These are phyloP conservation scores for Pardalotus punctatus DNA, from an alignment of 2,113 vertebrate species.

Conservation along the genomic window DNA sequence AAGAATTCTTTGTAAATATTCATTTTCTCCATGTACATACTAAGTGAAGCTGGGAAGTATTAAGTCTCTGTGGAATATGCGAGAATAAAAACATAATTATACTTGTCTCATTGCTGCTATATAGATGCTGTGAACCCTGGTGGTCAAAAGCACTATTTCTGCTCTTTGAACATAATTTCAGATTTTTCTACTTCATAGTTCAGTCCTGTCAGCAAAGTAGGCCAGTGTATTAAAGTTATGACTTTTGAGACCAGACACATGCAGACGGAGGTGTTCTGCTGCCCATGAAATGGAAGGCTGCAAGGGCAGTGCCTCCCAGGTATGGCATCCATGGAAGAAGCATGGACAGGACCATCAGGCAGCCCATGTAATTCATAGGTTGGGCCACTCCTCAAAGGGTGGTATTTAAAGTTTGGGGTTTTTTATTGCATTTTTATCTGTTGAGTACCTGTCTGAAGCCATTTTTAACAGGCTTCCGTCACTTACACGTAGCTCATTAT, in stretches of 20 bases:
- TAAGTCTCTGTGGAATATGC: neutral
- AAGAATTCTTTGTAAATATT: neutral
- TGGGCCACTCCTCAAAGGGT: neutral
- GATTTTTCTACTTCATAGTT: neutral
- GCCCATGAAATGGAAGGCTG: neutral
- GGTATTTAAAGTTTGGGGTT: slow-evolving; percentile 47
- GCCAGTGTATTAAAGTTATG: neutral
- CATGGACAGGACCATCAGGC: neutral
- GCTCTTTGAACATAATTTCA: neutral
- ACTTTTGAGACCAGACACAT: neutral
- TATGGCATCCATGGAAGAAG: neutral
- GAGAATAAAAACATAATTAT: neutral
- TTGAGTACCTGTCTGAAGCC: slow-evolving; percentile 16
- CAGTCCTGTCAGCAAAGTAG: neutral
- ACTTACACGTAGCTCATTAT: neutral
- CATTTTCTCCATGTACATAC: neutral
- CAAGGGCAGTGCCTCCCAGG: neutral
- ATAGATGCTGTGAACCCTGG: neutral
- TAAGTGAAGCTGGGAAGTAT: neutral
- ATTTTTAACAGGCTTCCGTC: slow-evolving; percentile 22
- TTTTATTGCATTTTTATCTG: slow-evolving; percentile 54
- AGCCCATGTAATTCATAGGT: neutral
- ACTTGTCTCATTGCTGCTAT: neutral
- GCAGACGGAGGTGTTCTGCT: neutral
- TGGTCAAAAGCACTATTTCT: neutral